phyloP scores from a whole-genome alignment of 2,888 invertebrate species.

The Ophion slaviceki region DNA sequence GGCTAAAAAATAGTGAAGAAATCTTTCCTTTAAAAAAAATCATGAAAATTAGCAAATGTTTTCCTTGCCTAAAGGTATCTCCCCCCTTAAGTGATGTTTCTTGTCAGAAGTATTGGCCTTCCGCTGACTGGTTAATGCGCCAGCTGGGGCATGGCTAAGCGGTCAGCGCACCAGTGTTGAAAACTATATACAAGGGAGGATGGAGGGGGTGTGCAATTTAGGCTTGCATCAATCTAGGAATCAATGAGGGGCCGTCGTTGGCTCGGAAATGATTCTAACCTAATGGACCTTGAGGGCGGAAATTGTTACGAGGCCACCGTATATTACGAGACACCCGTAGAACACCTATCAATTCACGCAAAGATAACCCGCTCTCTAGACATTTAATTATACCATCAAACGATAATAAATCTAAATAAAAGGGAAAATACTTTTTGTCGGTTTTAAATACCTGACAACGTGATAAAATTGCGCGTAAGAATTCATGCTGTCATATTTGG shows the following conservation, averaged over 20 bases:
- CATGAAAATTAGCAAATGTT: too few relatives aligned
- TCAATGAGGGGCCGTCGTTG: conserved; percentile 50
- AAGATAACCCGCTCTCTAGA: conserved; percentile 19
- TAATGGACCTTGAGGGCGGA: conserved; percentile 57
- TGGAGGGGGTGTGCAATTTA: neutral
- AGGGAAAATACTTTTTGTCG: neutral
- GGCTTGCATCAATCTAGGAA: conserved; percentile 49
- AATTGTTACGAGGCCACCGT: conserved; percentile 58
- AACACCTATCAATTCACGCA: conserved; percentile 49
- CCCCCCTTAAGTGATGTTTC: too few relatives aligned
- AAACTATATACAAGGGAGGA: neutral
- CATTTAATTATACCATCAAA: conserved; percentile 49
- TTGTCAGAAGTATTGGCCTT: too few relatives aligned
- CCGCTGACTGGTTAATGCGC: too few relatives aligned
- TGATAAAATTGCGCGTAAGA: neutral
- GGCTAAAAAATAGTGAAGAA: too few relatives aligned
- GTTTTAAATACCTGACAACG: neutral
- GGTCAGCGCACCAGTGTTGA: too few relatives aligned
- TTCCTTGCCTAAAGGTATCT: too few relatives aligned
- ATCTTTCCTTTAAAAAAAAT: too few relatives aligned
- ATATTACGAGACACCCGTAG: conserved; percentile 48
- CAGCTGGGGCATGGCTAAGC: too few relatives aligned
- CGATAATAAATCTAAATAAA: neutral
- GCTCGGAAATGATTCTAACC: conserved; percentile 60
- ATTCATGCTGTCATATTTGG: neutral